Evolutionary conservation across 2,113 vertebrate species (phyloP).

Genomic region (Neopipo cinnamomea): DNA sequence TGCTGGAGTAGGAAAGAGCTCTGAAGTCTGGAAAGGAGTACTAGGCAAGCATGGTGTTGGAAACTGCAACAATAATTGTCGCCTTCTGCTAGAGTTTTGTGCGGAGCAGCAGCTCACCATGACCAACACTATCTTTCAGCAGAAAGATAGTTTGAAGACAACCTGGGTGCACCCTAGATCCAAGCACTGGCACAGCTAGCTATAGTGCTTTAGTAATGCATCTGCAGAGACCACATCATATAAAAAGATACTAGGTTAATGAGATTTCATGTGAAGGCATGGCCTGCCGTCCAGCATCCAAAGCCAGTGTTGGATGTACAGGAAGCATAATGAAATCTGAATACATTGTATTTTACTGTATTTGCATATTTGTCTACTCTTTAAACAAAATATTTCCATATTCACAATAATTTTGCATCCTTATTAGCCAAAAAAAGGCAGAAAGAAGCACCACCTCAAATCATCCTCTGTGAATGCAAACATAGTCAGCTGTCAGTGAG

Average conservation of each 20-base stretch:
- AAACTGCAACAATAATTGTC: too few relatives aligned
- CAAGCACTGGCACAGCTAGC: too few relatives aligned
- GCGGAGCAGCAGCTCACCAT: too few relatives aligned
- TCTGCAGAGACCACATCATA: not conserved
- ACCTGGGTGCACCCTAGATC: too few relatives aligned
- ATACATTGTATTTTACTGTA: not conserved
- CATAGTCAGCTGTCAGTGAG: not conserved
- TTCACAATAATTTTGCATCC: not conserved
- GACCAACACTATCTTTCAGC: too few relatives aligned
- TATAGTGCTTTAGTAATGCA: not conserved
- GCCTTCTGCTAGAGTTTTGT: too few relatives aligned
- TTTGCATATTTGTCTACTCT: not conserved
- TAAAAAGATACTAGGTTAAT: not conserved
- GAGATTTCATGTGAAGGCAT: not conserved
- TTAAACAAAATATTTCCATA: not conserved
- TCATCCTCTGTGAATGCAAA: not conserved
- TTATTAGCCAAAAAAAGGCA: not conserved
- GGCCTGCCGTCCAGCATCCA: not conserved
- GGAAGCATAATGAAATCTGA: not conserved
- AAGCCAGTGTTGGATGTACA: not conserved
- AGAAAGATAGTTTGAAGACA: too few relatives aligned
- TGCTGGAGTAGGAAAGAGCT: too few relatives aligned
- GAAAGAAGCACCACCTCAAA: not conserved
- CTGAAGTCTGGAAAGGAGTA: too few relatives aligned
- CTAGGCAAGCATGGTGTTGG: too few relatives aligned